phyloP scores from a whole-genome alignment of 2,797 vertebrate genomes.

The Neomorphus geoffroyi region DNA sequence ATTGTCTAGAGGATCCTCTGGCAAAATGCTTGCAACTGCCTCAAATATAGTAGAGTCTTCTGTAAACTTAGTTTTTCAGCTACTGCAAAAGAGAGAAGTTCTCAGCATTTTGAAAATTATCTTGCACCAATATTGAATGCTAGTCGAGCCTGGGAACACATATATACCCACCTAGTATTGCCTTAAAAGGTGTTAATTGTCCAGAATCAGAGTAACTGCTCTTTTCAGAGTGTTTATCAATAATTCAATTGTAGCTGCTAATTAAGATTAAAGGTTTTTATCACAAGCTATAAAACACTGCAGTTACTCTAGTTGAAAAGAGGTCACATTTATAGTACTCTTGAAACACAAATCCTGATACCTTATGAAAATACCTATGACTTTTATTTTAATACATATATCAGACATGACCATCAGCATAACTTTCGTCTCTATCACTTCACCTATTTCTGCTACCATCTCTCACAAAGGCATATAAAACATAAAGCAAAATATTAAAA shows the following conservation, averaged over 20 bases:
- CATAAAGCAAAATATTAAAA: neutral
- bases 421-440: neutral
- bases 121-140: neutral
- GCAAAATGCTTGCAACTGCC: neutral
- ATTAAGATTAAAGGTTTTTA: neutral
- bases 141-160: neutral
- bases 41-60: neutral
- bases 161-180: neutral
- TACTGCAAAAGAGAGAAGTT: neutral
- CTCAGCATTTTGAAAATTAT: too few species aligned
- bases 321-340: fast-evolving
- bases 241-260: neutral
- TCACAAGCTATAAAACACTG: neutral
- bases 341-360: neutral
- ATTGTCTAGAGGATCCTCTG: neutral
- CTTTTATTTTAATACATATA: neutral
- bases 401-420: neutral
- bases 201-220: neutral
- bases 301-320: neutral
- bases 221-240: neutral
- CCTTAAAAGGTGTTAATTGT: neutral
- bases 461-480: neutral
- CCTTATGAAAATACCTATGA: neutral
- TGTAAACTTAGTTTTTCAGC: neutral
- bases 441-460: neutral